Percentiles rank a stretch among this genome's conserved stretches.
These are phyloP conservation scores for Mylabris sibirica DNA, from an alignment of 2,888 invertebrate genomes.

Conservation along the genomic window DNA sequence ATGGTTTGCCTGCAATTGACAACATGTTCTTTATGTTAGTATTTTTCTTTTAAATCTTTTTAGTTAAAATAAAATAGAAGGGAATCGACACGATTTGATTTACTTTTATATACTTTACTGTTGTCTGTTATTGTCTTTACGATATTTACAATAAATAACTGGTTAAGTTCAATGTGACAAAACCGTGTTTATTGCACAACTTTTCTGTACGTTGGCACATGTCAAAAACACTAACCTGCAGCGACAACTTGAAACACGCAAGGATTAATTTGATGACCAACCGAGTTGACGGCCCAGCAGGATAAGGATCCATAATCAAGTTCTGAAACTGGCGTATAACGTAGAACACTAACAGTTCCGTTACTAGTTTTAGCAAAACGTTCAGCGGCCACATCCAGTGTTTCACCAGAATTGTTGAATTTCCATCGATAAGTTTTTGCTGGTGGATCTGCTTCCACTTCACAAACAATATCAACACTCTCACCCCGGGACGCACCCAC, in stretches of 20 bases:
- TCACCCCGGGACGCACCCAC: slow-evolving; percentile 90
- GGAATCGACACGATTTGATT: background rate
- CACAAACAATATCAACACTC: slow-evolving; percentile 85
- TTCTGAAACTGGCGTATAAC: slow-evolving; percentile 68
- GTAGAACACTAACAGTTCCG: slow-evolving; percentile 76
- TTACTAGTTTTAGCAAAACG: slow-evolving; percentile 75
- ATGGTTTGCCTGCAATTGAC: slow-evolving; percentile 74
- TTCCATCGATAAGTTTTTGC: slow-evolving; percentile 92
- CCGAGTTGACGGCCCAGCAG: slow-evolving; percentile 85
- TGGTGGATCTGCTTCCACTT: slow-evolving; percentile 91
- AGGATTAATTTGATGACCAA: slow-evolving; percentile 82
- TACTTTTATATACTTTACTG: background rate
- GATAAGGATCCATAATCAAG: slow-evolving; percentile 89
- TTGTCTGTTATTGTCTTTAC: background rate
- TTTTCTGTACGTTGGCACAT: background rate
- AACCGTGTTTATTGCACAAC: slow-evolving; percentile 6
- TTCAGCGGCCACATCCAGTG: slow-evolving; percentile 81
- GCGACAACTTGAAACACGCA: slow-evolving; percentile 90
- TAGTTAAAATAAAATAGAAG: background rate
- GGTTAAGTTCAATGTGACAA: background rate
- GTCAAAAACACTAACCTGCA: slow-evolving; percentile 71
- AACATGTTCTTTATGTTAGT: background rate
- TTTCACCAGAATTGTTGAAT: slow-evolving; percentile 93
- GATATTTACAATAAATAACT: background rate
- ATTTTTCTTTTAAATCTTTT: background rate